Percentiles rank a stretch among this genome's conserved stretches.
Evolutionary conservation across 2,797 vertebrate genomes (phyloP).

Genomic region (Silurus aristotelis): DNA sequence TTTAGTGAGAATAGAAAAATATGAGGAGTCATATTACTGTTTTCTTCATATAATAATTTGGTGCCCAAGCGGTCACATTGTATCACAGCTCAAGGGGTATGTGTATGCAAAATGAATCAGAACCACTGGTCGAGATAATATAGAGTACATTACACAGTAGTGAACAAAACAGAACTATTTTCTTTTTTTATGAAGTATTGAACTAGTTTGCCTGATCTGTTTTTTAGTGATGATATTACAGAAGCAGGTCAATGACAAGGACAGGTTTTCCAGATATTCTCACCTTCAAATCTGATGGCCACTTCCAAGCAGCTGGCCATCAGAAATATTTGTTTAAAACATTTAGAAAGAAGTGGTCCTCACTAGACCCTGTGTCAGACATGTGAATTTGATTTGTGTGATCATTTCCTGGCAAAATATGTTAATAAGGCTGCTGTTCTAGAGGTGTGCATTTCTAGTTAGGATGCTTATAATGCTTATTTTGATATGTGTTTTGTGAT

Average conservation of each 20-base stretch:
- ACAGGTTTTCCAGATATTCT: constrained; percentile 63
- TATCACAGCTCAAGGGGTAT: neutral
- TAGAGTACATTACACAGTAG: neutral
- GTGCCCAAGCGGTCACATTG: neutral
- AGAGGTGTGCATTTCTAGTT: neutral
- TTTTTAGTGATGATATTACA: neutral
- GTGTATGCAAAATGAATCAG: neutral
- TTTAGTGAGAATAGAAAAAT: no score
- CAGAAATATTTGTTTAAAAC: constrained; percentile 56
- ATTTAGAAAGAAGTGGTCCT: constrained; percentile 60
- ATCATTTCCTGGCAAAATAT: neutral
- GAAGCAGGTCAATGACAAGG: constrained; percentile 55
- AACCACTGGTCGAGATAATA: neutral
- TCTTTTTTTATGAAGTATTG: neutral
- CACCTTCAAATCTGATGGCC: neutral
- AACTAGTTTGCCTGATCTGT: neutral
- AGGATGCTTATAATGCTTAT: neutral
- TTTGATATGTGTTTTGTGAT: neutral
- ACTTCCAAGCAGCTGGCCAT: constrained; percentile 62
- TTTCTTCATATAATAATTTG: neutral
- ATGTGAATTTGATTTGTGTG: neutral
- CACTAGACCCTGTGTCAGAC: constrained; percentile 48
- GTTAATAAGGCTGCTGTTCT: neutral
- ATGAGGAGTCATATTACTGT: neutral
- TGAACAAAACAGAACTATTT: neutral